phyloP scores from a whole-genome alignment of 2,113 vertebrate genomes.

The Brachypodius melanocephalos region DNA sequence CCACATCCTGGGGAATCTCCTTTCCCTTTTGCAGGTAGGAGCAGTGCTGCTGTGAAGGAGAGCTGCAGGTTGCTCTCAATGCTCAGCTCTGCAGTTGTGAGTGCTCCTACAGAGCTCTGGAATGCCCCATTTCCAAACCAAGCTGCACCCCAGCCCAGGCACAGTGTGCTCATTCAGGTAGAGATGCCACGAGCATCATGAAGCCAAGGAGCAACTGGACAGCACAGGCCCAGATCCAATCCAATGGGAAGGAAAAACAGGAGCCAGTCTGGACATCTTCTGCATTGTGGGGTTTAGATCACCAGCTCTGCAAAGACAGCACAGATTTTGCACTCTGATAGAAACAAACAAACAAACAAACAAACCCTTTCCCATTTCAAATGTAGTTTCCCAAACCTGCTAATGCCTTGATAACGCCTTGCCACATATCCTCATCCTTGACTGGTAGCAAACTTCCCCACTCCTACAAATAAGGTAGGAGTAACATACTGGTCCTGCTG shows the following conservation, averaged over 20 bases:
- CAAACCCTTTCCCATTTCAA: not conserved
- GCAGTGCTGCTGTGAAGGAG: not conserved
- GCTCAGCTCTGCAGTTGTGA: not conserved
- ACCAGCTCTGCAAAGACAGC: not conserved
- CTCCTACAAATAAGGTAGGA: not conserved
- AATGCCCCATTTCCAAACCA: not conserved
- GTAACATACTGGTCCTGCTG: not conserved
- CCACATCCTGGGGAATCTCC: accelerated
- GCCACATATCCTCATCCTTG: accelerated
- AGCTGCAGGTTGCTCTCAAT: not conserved
- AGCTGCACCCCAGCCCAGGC: not conserved
- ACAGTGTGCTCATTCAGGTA: not conserved
- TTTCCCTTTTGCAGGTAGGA: not conserved
- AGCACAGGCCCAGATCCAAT: not conserved
- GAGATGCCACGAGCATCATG: accelerated
- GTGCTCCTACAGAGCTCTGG: not conserved
- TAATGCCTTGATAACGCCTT: not conserved
- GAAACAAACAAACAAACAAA: not conserved
- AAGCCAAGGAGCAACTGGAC: not conserved
- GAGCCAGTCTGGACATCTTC: not conserved
- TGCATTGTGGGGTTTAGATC: not conserved
- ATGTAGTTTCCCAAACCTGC: not conserved
- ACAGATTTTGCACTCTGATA: not conserved
- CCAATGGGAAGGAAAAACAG: not conserved
- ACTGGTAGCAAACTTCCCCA: accelerated